Percentiles rank a stretch among this genome's conserved stretches.
These are phyloP conservation scores for Haplochromis vanheusdeni DNA, from an alignment of 2,113 vertebrate genomes.

Conservation along the genomic window DNA sequence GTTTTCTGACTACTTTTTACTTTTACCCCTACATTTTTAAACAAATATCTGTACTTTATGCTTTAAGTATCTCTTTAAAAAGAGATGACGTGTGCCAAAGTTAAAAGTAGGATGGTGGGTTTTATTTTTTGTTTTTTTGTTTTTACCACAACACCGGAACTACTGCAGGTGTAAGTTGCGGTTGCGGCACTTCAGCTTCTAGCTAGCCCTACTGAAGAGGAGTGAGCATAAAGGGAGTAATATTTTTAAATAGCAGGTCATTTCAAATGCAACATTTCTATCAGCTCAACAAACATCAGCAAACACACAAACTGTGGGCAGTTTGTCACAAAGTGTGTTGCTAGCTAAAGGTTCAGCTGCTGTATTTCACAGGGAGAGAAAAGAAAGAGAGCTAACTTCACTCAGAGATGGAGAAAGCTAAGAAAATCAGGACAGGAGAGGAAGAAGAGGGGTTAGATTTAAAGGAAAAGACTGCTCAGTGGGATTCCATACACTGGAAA, in stretches of 20 bases:
- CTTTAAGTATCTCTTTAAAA: neutral
- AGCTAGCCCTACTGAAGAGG: neutral
- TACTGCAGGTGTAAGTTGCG: neutral
- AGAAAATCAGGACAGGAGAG: neutral
- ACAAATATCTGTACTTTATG: neutral
- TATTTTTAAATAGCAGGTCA: neutral
- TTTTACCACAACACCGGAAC: fast-evolving
- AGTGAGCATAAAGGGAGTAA: neutral
- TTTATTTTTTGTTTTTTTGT: neutral
- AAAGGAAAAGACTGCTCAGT: fast-evolving
- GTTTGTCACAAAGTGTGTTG: neutral
- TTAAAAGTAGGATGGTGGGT: neutral
- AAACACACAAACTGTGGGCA: neutral
- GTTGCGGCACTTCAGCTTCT: fast-evolving
- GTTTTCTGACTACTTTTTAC: neutral
- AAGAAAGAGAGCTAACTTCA: neutral
- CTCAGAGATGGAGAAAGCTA: neutral
- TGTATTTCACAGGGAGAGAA: neutral
- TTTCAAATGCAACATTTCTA: neutral
- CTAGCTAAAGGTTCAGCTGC: neutral
- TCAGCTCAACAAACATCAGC: neutral
- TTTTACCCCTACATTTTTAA: neutral
- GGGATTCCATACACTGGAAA: neutral
- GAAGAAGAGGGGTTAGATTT: neutral
- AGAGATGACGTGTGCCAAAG: fast-evolving